Evolutionary conservation across 2,888 invertebrate genomes (phyloP), one percentile per base, ranked within the genome.

Genomic region (Tetragnatha montana): DNA sequence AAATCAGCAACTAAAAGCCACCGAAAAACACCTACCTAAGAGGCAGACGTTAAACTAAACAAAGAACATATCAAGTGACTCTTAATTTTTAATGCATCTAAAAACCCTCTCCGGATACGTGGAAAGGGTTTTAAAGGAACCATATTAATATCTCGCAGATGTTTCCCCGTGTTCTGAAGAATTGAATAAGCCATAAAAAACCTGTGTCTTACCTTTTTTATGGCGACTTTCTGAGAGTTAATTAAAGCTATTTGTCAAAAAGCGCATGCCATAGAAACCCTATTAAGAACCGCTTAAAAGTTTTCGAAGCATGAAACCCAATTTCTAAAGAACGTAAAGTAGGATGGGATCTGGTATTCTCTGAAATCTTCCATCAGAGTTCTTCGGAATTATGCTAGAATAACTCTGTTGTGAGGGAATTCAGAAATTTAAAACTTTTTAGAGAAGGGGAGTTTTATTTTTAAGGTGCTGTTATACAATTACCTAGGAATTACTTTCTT

Each of bases 201-300:
- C 35, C 68, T 14, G 60, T 74, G 81, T 81, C 81, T 81, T 88
- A 71, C 68, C 68, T 79, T 76, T 87, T 88, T 84, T 84, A 47
- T 21, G 50, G 10, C 75, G 60, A 47, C 73, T 69, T 88, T 79
- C 82, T 50, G 17, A 69, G 83, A 88, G 79, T 88, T 88, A 88
- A 88, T 88, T 88, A 88, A 88, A 88, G 80, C 83, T 88, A 84
- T 88, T 88, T 88, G 88, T 88, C 88, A 88, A 88, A 88, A 87
- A 50, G 68, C 81, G 87, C 75, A 87, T 75, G 81, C 50, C 12
- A 51, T 47, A 22, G 88, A 84, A 88, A 88, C 83, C 83, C 83
- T 88, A 88, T 88, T 88, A 88, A 83, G 88, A 88, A 84, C 22
- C 83, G 83, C 83, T 88, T 88, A 88, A 88, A 88, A 88, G 79